Base-by-base conservation (phyloP, 2,888 invertebrate genomes). In the Steinernema hermaphroditum region DNA sequence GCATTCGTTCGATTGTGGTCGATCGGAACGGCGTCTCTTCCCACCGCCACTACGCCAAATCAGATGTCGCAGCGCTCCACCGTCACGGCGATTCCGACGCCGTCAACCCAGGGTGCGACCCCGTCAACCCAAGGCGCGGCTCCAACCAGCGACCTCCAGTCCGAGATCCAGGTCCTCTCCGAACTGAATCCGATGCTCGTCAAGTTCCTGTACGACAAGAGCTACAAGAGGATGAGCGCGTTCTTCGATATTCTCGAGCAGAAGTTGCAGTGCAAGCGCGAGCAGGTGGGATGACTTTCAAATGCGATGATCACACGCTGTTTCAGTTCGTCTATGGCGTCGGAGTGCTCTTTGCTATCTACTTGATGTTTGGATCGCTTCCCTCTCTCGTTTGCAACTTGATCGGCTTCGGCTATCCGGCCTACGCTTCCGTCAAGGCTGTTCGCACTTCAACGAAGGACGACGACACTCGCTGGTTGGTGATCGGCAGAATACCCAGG, bases 381-480 rank as follows among this genome's bases (percentile, higher is more conserved):
- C 94, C 94, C 78, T 37, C 74, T 41, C 54, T 79, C 24, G 46
- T 84, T 29, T 81, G 81, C 74, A 80, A 80, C 70, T 37, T 80
- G 54, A 80, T 80, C 74, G 80, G 80, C 16, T 78, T 81, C 71
- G 79, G 57, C 27, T 80, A 81, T 46, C 80, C 80, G 2, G 75
- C 81, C n/a, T 80, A 80, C 68, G 75, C 70, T 29, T 81, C 81
- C 29, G 80, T 80, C 68, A 77, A 76, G 72, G 90, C 90, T 1
- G 87, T 90, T 50, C 90, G 90, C 79, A 88, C 87, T 27, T 69
- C 76, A 9, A 80, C 83, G 75, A 89, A 89, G 81, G 89, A 89
- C 57, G 77, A 80, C 72, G 79, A 81, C 70, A 76, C 79, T 32
- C 86, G 94, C 89, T 97, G 96, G 96, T 90, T n/a, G n/a, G n/a